Base-by-base conservation (phyloP, 2,888 invertebrate genomes). In the Hemistola chrysoprasaria region DNA sequence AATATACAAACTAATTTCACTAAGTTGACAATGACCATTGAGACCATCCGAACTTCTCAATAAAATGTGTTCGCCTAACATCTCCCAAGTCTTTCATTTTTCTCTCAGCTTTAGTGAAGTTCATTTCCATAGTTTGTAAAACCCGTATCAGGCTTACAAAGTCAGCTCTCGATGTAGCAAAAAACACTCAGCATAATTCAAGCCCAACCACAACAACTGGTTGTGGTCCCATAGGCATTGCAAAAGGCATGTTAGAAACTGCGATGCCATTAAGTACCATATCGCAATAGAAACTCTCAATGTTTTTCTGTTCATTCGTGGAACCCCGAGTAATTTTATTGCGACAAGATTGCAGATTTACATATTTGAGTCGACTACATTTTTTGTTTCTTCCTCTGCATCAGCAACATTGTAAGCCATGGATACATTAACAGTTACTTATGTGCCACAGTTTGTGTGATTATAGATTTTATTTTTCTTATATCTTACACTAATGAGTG, bases 111-210 rank as follows among this genome's bases (percentile, higher is more conserved):
- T n/a, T n/a, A n/a, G n/a, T n/a, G n/a, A n/a, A n/a, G n/a, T n/a
- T n/a, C n/a, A n/a, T n/a, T n/a, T n/a, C n/a, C 56, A 29, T 36
- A 46, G 43, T 56, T 6, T 22, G 28, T n/a, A 8, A 24, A 8
- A 8, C 24, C 8, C n/a, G 3, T 3, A 8, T 24, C 8, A n/a
- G 24, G 8, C 5, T 6, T 11, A 28, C 11, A 11, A 11, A 32
- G 23, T 11, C 11, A 8, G 16, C 23, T 11, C 11, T 11, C 23
- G 24, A 11, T 32, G 9, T 3, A 28, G 8, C 7, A 21, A 35
- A 23, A 31, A 31, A 22, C 22, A 16, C 3, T 6, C 16, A 21
- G 26, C 11, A 32, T 25, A 20, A 20, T 16, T 33, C 9, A 8
- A 9, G 9, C 6, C 16, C 2, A 16, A 22, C 11, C 22, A 28